Evolutionary conservation across 2,888 invertebrate genomes (phyloP), one percentile per base, ranked within the genome.

Genomic region (Malacosoma neustria): DNA sequence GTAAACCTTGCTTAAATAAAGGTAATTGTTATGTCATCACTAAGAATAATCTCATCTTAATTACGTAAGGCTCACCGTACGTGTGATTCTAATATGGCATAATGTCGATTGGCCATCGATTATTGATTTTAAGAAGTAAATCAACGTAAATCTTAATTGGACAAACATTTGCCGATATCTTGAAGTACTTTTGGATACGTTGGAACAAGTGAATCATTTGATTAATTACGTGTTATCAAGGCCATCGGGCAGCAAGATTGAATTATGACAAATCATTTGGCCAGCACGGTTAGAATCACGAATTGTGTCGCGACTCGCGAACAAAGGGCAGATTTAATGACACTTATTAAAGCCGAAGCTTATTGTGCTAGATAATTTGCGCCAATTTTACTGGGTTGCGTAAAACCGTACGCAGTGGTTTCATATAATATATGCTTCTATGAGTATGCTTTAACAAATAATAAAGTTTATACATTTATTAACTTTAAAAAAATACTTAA

Each of bases 231-330:
- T 22, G 32, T 32, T 32, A 13, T n/a, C 32, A 32, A 32, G 32
- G 29, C 29, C 34, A 13, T 34, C 29, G 34, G 29, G 22, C 9
- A 29, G 29, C 34, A 13, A 29, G 63, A 57, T 58, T 53, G 48
- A 48, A 51, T 51, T 55, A 52, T 54, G 56, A 56, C 51, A 57
- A 59, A 53, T 55, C 54, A 60, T 55, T 61, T 51, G 49, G 51
- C 49, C 51, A 51, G 22, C 22, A 22, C 22, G 22, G 42, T 48
- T n/a, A n/a, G n/a, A n/a, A n/a, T n/a, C n/a, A 54, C 50, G 22
- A 22, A 22, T 22, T 9, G 22, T 22, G 22, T 22, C 22, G 22
- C 22, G 22, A 22, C 6, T 22, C 22, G 22, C 22, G 22, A 22
- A 22, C 46, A 61, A 64, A 59, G 54, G 53, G 51, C 51, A 56